These are phyloP conservation scores for Temnothorax unifasciatus DNA, from an alignment of 2,888 invertebrate species.

Conservation along the genomic window DNA sequence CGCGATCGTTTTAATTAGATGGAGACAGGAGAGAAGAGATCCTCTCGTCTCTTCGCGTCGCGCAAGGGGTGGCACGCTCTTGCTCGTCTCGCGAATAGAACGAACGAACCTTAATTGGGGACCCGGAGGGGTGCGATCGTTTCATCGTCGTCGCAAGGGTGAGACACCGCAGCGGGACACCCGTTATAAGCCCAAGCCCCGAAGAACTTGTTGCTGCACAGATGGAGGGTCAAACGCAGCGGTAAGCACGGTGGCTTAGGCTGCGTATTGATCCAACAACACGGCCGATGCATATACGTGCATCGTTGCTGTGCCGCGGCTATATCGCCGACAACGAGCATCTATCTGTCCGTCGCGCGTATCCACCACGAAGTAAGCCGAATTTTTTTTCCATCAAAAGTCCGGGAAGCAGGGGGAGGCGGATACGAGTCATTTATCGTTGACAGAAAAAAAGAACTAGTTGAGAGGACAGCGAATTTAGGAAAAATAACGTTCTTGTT, in stretches of 20 bases:
- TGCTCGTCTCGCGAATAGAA: conserved; percentile 32
- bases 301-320: conserved; percentile 62
- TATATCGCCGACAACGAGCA: conserved; percentile 40
- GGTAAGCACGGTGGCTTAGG: conserved; percentile 68
- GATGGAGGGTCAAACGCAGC: conserved; percentile 58
- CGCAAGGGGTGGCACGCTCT: conserved; percentile 17
- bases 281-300: conserved; percentile 56
- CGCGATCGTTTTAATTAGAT: conserved; percentile 65
- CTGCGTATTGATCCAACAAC: conserved; percentile 76
- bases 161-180: conserved; percentile 59
- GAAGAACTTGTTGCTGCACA: conserved; percentile 76
- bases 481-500: neutral
- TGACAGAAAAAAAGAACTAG: neutral
- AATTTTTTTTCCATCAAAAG: conserved; percentile 14
- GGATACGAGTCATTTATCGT: neutral
- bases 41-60: conserved; percentile 8
- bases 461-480: neutral
- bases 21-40: conserved; percentile 49
- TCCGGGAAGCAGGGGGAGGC: neutral
- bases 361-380: conserved; percentile 26
- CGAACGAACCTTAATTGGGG: conserved; percentile 44
- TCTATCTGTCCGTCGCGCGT: conserved; percentile 30
- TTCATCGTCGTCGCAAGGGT: conserved; percentile 28
- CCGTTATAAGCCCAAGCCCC: conserved; percentile 65
- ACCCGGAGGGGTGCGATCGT: conserved; percentile 52